Base-by-base conservation (phyloP, 2,888 invertebrate genomes). In the Clunio marinus region DNA sequence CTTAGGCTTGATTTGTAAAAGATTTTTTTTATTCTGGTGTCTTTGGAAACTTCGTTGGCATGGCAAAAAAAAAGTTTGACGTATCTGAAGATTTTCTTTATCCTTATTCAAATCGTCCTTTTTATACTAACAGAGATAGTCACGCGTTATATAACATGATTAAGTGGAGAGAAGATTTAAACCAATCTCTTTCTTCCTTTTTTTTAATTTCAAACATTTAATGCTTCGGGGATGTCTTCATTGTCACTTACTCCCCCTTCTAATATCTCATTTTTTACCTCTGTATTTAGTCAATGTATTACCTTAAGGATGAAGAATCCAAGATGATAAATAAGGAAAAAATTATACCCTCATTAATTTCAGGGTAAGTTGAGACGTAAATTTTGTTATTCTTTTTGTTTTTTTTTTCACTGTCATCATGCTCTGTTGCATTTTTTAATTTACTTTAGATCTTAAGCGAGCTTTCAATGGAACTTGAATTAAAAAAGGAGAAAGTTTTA, bases 291-390 rank as follows among this genome's bases (percentile, higher is more conserved):
- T 10, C 5, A 32, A 32, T 32, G 32, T 10, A 7, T 32, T 32
- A 10, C 32, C 27, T n/a, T 25, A 41, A n/a, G n/a, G n/a, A n/a
- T n/a, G n/a, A n/a, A n/a, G n/a, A 60, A 37, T 60, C 10, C 10
- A 41, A 13, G 35, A 37, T 24, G 60, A 60, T 37, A 22, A 51
- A 41, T 41, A 41, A 32, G n/a, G n/a, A n/a, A 32, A 17, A 17
- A 60, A 35, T 13, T 60, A n/a, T 60, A 60, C 60, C 60, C 60
- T 60, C 60, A 60, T 60, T 60, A 60, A 60, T 60, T 60, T 32
- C 15, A 4, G 37, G 10, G 22, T 51, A 51, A 51, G 51, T 51
- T 41, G 41, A 41, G 41, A 41, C 15, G 41, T 41, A 5, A 41
- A 41, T n/a, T 10, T n/a, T n/a, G n/a, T n/a, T n/a, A 46, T 46